phyloP scores from a whole-genome alignment of 2,888 invertebrate species.

The Spatulosminthurus flaviceps region DNA sequence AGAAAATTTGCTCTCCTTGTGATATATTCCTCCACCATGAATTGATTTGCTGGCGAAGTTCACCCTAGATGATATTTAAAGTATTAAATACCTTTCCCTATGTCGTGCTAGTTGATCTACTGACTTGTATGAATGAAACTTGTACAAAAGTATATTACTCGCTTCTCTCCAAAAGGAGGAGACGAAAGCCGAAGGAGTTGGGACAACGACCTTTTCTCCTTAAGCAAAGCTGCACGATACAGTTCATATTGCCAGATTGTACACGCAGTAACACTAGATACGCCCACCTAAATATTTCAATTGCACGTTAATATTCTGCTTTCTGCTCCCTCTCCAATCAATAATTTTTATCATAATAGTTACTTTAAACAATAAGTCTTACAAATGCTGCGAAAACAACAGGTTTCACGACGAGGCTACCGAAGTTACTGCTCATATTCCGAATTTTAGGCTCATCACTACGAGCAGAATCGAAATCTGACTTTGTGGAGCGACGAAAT shows the following conservation, averaged over 20 bases:
- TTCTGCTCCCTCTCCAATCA: too few species aligned
- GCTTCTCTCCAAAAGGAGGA: constrained; percentile 41
- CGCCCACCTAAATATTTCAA: constrained; percentile 71
- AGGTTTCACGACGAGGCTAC: constrained; percentile 56
- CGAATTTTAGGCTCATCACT: not conserved
- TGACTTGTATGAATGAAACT: too few species aligned
- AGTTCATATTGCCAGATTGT: constrained; percentile 90
- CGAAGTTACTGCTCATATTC: constrained; percentile 20
- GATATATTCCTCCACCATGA: constrained; percentile 78
- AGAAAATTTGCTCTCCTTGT: constrained; percentile 81
- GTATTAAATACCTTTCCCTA: not conserved
- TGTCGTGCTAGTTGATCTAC: not conserved
- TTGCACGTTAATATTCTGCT: constrained; percentile 31
- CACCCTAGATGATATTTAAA: constrained; percentile 52
- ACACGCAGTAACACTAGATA: constrained; percentile 77
- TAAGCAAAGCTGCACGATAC: constrained; percentile 64
- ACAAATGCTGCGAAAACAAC: constrained; percentile 60
- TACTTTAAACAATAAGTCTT: too few species aligned
- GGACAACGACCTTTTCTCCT: constrained; percentile 25
- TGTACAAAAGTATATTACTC: constrained; percentile 21
- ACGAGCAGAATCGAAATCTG: constrained; percentile 1
- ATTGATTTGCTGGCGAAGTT: constrained; percentile 66
- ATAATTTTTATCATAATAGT: too few species aligned
- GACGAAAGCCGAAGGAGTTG: constrained; percentile 27
- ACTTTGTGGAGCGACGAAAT: constrained; percentile 18